Conservation (phyloP, 2,888 invertebrate genomes). For the Ephialtes manifestator region DNA sequence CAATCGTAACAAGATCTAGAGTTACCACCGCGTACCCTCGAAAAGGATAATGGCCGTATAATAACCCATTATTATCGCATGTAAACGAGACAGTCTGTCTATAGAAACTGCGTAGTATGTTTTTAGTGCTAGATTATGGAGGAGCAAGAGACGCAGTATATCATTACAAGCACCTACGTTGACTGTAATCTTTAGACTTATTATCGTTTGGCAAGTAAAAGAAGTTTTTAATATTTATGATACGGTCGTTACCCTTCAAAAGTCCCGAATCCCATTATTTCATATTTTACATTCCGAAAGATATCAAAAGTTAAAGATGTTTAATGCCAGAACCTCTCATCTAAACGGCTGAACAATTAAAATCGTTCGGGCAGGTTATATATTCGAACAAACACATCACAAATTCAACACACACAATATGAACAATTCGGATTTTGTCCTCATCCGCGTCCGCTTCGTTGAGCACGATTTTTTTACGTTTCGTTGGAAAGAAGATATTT, state of each 20-base stretch:
- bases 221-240: background rate
- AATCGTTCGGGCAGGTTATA: background rate
- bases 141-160: background rate
- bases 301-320: background rate
- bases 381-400: too few relatives aligned
- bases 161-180: background rate
- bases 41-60: background rate
- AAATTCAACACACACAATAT: too few relatives aligned
- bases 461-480: too few relatives aligned
- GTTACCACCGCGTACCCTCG: background rate
- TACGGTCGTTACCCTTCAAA: background rate
- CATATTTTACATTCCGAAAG: background rate
- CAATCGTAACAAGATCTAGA: background rate
- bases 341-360: background rate
- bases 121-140: background rate
- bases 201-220: background rate
- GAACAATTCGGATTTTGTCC: too few relatives aligned
- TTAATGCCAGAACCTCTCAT: background rate
- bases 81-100: background rate
- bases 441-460: too few relatives aligned
- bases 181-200: background rate
- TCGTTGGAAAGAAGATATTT: too few relatives aligned
- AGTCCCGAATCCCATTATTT: background rate
- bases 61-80: constrained; percentile 6
- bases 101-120: background rate